Evolutionary conservation across 2,113 vertebrate genomes (phyloP), one percentile per base, ranked within the genome.

Genomic region (Myocastor coypus): DNA sequence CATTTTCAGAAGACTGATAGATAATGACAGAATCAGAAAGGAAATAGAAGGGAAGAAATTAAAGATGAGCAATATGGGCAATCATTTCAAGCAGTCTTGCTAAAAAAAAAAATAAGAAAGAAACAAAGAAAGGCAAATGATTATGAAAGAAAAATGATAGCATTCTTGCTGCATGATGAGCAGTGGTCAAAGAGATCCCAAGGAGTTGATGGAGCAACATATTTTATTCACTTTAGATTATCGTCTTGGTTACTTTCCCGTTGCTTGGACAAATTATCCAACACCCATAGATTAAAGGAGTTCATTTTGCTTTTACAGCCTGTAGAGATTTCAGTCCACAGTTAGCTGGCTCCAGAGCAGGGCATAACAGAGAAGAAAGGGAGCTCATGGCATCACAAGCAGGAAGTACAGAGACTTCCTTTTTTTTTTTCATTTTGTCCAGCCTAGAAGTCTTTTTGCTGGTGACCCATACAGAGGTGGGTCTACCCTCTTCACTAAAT

Each of bases 71-170:
- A 68, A 34, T 71, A 61, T 5, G 9, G 30, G 32, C 12, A 83
- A 92, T 19, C 20, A 94, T 77, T 90, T 77, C 22, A 94, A 75
- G n/a, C 26, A 52, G 52, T 88, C 86, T 89, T 80, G 32, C 57
- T 91, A 68, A 64, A 77, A 95, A 64, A 77, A 95, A 73, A 8
- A 68, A 24, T 92, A 87, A 89, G 30, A 26, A 83, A 46, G 37
- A 75, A n/a, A n/a, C n/a, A n/a, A 24, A 85, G 50, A 96, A 82
- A 87, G 46, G 34, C 8, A 63, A 89, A 19, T 87, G 55, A 73
- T 40, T 82, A 46, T 69, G 64, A 83, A 69, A 85, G 34, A 61
- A 85, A 78, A 10, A 90, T 46, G 46, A 46, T 46, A 59, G 85
- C 42, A 24, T 63, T 42, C 64, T 71, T 80, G 57, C 68, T 96